These are phyloP conservation scores for Drosophila macrospina DNA, from an alignment of 2,888 invertebrate genomes.

Conservation along the genomic window DNA sequence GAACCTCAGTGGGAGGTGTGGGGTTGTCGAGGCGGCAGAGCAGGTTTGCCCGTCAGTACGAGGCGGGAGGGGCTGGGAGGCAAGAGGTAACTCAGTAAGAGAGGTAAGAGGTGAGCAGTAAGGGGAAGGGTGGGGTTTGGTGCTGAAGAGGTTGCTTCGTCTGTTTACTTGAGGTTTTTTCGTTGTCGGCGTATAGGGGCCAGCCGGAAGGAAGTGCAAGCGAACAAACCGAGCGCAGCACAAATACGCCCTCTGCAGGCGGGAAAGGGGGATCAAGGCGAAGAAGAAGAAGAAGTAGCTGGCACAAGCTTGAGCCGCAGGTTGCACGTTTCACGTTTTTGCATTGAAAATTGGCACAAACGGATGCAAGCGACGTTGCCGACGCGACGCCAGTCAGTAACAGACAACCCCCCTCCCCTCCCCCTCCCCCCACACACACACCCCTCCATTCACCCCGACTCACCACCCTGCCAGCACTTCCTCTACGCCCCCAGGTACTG, in stretches of 20 bases:
- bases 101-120: too few species aligned
- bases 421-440: neutral
- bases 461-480: too few species aligned
- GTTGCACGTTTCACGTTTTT: slow-evolving; percentile 49
- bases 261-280: neutral
- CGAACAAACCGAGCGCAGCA: slow-evolving; percentile 71
- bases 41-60: too few species aligned
- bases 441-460: too few species aligned
- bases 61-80: neutral
- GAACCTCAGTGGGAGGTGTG: slow-evolving; percentile 15
- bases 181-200: slow-evolving; percentile 48
- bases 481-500: neutral
- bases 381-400: slow-evolving; percentile 17
- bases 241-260: slow-evolving; percentile 48
- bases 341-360: slow-evolving; percentile 72
- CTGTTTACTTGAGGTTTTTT: slow-evolving; percentile 73
- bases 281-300: neutral
- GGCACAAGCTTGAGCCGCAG: slow-evolving; percentile 35
- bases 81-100: too few species aligned
- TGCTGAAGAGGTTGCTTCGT: slow-evolving; percentile 40
- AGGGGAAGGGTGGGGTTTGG: neutral
- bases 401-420: neutral
- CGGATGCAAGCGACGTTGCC: slow-evolving; percentile 64
- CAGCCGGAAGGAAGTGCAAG: slow-evolving; percentile 76
- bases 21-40: neutral